Evolutionary conservation across 2,888 invertebrate species (phyloP).

Genomic region (Masnerella sp.): DNA sequence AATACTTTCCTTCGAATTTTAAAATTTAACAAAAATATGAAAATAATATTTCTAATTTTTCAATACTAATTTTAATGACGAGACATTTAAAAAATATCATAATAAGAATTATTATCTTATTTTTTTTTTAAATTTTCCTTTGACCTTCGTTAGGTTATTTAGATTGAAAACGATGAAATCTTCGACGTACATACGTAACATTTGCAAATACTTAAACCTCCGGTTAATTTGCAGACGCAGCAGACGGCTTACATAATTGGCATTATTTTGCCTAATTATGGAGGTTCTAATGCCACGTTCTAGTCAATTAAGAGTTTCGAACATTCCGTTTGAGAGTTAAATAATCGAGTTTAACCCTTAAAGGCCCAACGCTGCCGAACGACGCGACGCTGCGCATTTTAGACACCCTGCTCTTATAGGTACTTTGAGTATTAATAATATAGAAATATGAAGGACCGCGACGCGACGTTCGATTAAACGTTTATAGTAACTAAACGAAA

Average conservation of each 20-base stretch:
- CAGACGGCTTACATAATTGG: constrained; percentile 35
- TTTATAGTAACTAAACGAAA: too few relatives aligned
- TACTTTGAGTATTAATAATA: constrained; percentile 15
- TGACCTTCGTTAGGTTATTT: too few relatives aligned
- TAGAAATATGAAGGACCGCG: not conserved
- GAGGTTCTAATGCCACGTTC: constrained; percentile 40
- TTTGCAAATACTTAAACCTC: not conserved
- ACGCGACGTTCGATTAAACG: not conserved
- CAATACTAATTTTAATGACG: too few relatives aligned
- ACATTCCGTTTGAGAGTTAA: constrained; percentile 47
- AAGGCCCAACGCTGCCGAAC: constrained; percentile 11
- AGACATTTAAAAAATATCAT: too few relatives aligned
- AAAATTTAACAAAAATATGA: too few relatives aligned
- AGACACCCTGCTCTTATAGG: constrained; percentile 24
- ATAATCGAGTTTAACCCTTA: constrained; percentile 42
- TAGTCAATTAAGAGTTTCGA: constrained; percentile 46
- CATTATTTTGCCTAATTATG: constrained; percentile 46
- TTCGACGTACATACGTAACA: not conserved
- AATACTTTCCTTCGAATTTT: too few relatives aligned
- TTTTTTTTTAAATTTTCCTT: too few relatives aligned
- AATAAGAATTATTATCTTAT: too few relatives aligned
- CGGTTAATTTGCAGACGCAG: constrained; percentile 23
- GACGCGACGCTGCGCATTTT: constrained; percentile 10
- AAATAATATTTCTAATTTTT: too few relatives aligned
- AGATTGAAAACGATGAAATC: constrained; percentile 8